phyloP scores from a whole-genome alignment of 2,888 invertebrate genomes.

The Megaustenia siamemsis region DNA sequence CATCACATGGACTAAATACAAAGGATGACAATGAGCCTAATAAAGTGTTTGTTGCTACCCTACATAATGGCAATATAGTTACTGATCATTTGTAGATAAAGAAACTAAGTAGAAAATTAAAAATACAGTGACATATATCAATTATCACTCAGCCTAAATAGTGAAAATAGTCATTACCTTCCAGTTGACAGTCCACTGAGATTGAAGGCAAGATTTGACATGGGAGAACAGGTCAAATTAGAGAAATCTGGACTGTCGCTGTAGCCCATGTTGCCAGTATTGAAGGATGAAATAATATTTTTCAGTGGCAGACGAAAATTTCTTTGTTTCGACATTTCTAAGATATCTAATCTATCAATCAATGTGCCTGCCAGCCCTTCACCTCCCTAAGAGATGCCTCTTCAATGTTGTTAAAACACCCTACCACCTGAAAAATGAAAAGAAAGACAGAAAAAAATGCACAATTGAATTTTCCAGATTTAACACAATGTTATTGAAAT shows the following conservation, averaged over 20 bases:
- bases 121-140: no score
- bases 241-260: conserved; percentile 48
- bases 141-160: no score
- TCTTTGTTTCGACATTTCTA: conserved; percentile 41
- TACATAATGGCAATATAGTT: no score
- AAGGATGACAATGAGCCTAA: no score
- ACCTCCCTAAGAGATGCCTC: not conserved
- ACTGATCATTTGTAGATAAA: no score
- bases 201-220: conserved; percentile 71
- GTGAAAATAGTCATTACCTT: conserved; percentile 62
- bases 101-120: no score
- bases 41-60: no score
- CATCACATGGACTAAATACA: no score
- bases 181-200: conserved; percentile 73
- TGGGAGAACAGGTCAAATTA: conserved; percentile 66
- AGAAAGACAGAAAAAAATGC: not conserved
- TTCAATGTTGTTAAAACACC: not conserved
- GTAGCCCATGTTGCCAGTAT: conserved; percentile 65
- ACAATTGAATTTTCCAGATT: no score
- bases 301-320: conserved; percentile 50
- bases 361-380: not conserved
- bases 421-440: not conserved
- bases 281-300: conserved; percentile 61
- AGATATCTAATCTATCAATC: not conserved
- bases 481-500: no score